Base-by-base conservation (phyloP, 2,113 vertebrate species). In the Tachysurus vachellii region DNA sequence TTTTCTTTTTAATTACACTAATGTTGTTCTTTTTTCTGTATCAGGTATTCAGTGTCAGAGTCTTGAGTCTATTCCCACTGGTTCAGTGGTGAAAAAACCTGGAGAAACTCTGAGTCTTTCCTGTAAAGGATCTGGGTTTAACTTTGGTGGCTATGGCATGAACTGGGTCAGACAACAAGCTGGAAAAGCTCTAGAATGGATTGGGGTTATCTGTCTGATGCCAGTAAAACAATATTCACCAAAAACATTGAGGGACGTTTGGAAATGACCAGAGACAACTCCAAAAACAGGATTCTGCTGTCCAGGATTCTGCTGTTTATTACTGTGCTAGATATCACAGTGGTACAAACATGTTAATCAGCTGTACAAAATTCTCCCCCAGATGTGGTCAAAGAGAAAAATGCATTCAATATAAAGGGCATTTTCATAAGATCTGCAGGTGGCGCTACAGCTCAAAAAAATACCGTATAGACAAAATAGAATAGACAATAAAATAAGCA, bases 101-200 rank as follows among this genome's bases (percentile, higher is more conserved):
- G 44, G 44, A 47, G 44, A 47, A 47, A 47, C 44, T 47, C 44
- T 47, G 44, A 47, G 44, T 47, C 44, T 47, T 47, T 47, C 44
- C 44, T 47, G 44, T 47, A 47, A 47, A 92, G 53, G 56, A 57
- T 71, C 68, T 71, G 68, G 68, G 13, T 71, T 31, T 42, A 28
- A 31, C 13, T 36, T 71, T 36, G 36, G 68, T 16, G 47, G 66
- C 19, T 62, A 70, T 10, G 0, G 0, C 2, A 88, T 91, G 31
- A 0, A 0, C 77, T 91, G 88, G 87, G 80, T 91, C 16, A 28
- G 88, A n/a, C 90, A 92, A 2, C 16, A 56, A 31, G 62, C 87
- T 66, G 76, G 86, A 56, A 89, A 87, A 87, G 47, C 66, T 47
- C 73, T 90, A 73, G 91, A 90, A 68, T 91, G 89, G 89, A 57